Base-by-base conservation (phyloP, 1,140 invertebrate species). In the Bombyx mori region DNA sequence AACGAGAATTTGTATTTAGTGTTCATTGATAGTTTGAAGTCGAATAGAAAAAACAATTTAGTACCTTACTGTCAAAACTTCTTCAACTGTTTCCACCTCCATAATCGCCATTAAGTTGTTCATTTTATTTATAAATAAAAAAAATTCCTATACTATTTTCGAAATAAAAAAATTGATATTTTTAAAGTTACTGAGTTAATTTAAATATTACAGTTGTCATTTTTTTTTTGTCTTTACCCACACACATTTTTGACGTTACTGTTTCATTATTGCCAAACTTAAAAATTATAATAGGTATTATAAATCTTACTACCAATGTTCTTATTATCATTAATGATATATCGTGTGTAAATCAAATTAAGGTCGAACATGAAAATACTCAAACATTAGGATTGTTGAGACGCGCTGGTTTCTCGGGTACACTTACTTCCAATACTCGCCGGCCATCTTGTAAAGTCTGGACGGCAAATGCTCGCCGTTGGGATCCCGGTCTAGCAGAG, bases 381-480 rank as follows among this genome's bases (percentile, higher is more conserved):
- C 26, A 35, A 35, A 35, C 26, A 35, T 35, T 35, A 35, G 26
- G 26, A 3, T 1, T 18, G 12, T 18, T 18, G 12, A 18, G 12
- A 18, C 12, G 12, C 12, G 12, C 12, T 18, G 12, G 12, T 18
- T 18, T 55, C 26, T 55, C 22, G 42, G 46, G 44, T 35, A 49
- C 47, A 90, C 91, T 89, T 65, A 92, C 91, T 92, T 92, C 91
- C 91, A 92, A 77, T 92, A 92, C 79, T 92, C 90, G 54, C 90
- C 89, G 43, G 91, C 90, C 75, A 89, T 88, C 73, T 89, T 90
- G 74, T 92, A 92, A 9, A 92, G 85, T 44, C 88, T 73, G 63
- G 88, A 91, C 8, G 89, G 89, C 61, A 90, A 75, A 62, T 90
- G 89, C 42, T 90, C 80, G 9, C 56, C 57, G 44, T 71, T 81